Evolutionary conservation across 2,888 invertebrate species (phyloP).

Genomic region (Cosmorhoe ocellata): DNA sequence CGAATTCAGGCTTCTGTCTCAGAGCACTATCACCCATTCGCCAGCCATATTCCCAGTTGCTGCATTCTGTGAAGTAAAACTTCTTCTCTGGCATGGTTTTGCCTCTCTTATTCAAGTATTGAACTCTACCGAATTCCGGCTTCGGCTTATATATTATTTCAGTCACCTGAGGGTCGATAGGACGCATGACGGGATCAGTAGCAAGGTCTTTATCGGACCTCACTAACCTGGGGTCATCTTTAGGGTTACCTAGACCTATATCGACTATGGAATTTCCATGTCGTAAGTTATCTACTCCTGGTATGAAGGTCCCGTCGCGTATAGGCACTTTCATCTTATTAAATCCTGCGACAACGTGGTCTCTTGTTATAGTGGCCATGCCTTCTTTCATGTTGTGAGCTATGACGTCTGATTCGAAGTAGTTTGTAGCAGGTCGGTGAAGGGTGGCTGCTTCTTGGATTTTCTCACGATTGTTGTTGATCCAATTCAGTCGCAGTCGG

Average conservation of each 20-base stretch:
- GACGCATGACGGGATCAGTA: slow-evolving; percentile 54
- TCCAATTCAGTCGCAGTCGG: slow-evolving; percentile 53
- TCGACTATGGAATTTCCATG: slow-evolving; percentile 49
- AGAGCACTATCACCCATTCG: slow-evolving; percentile 47
- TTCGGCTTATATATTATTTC: slow-evolving; percentile 47
- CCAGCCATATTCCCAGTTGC: slow-evolving; percentile 55
- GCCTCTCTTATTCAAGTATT: slow-evolving; percentile 44
- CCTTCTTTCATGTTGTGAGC: slow-evolving; percentile 50
- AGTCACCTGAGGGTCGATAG: slow-evolving; percentile 43
- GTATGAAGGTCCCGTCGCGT: slow-evolving; percentile 46
- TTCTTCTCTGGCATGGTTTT: slow-evolving; percentile 49
- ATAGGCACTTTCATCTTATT: slow-evolving; percentile 44
- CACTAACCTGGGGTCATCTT: slow-evolving; percentile 47
- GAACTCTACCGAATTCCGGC: slow-evolving; percentile 45
- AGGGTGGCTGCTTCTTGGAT: slow-evolving; percentile 53
- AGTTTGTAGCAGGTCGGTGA: slow-evolving; percentile 48
- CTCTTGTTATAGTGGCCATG: slow-evolving; percentile 49
- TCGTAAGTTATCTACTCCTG: slow-evolving; percentile 42
- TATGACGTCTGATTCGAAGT: slow-evolving; percentile 51
- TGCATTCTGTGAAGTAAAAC: slow-evolving; percentile 53
- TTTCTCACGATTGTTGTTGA: slow-evolving; percentile 29
- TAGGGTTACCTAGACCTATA: slow-evolving; percentile 49
- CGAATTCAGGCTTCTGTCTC: slow-evolving; percentile 37
- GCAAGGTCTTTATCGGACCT: slow-evolving; percentile 44
- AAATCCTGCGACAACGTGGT: slow-evolving; percentile 44